phyloP scores from a whole-genome alignment of 2,888 invertebrate species.

The Pyrgus malvae region DNA sequence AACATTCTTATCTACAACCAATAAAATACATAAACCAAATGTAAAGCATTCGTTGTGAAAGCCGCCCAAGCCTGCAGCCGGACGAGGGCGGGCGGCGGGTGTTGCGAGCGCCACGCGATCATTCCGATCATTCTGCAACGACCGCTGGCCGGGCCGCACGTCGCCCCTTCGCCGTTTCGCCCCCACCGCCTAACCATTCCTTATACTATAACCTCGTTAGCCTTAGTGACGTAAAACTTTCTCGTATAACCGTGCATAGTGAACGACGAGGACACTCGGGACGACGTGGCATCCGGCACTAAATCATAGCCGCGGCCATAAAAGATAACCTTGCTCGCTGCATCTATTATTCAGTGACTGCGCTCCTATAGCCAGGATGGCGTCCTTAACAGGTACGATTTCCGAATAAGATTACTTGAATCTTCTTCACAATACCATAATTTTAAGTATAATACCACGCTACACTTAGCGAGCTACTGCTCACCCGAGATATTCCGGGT shows the following conservation, averaged over 20 bases:
- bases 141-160: slow-evolving; percentile 66
- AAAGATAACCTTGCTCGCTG: slow-evolving; percentile 66
- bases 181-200: slow-evolving; percentile 41
- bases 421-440: slow-evolving; percentile 15
- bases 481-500: not conserved
- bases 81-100: slow-evolving; percentile 47
- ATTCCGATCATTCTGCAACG: slow-evolving; percentile 73
- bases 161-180: slow-evolving; percentile 46
- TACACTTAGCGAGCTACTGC: no score
- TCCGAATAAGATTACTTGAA: slow-evolving; percentile 38
- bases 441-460: no score
- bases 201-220: slow-evolving; percentile 69
- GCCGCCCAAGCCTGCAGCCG: slow-evolving; percentile 56
- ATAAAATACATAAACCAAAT: no score
- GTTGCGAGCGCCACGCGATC: slow-evolving; percentile 64
- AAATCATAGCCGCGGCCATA: slow-evolving; percentile 46
- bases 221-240: slow-evolving; percentile 66
- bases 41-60: slow-evolving; percentile 20
- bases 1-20: no score
- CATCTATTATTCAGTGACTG: slow-evolving; percentile 78
- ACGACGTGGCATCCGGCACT: slow-evolving; percentile 47
- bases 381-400: slow-evolving; percentile 71
- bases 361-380: slow-evolving; percentile 74
- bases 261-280: slow-evolving; percentile 42
- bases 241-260: slow-evolving; percentile 48